Conservation (phyloP, 2,113 vertebrate genomes). For the Vicugna pacos region DNA sequence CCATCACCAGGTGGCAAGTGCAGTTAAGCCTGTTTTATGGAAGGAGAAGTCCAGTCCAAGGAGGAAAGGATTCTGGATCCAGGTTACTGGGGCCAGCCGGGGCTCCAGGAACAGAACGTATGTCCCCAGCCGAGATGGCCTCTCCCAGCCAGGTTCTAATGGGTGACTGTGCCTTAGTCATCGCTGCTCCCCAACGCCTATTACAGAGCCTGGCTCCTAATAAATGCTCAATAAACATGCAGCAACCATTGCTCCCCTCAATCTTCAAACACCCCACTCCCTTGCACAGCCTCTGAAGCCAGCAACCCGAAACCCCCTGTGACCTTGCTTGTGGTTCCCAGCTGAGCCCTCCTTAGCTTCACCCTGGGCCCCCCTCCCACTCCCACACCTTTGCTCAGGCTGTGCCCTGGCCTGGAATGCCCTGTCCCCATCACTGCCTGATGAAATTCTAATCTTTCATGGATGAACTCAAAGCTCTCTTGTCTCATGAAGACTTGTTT, state of each 20-base stretch:
- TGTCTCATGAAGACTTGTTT: background rate
- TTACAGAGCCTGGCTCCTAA: background rate
- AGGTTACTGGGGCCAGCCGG: background rate
- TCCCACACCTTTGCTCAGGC: background rate
- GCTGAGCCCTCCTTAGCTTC: background rate
- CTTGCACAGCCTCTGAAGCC: too few species aligned
- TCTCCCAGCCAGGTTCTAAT: background rate
- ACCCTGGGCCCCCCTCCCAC: fast-evolving
- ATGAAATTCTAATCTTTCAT: background rate
- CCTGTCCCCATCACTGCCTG: background rate
- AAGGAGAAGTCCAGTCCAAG: background rate
- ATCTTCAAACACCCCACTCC: background rate
- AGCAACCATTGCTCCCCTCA: fast-evolving
- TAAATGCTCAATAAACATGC: background rate
- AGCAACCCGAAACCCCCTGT: background rate
- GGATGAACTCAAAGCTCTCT: background rate
- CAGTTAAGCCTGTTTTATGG: constrained; percentile 53
- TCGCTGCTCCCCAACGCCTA: background rate
- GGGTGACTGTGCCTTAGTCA: background rate
- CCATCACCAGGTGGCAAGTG: background rate
- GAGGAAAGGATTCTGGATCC: background rate
- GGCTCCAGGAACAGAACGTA: background rate
- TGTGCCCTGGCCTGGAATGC: background rate
- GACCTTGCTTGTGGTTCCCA: background rate
- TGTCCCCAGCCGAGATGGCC: too few species aligned